A percentile compares a stretch with the other conserved stretches of the same genome.
These are phyloP conservation scores for Drosophila quadrilineata DNA, from an alignment of 1,140 invertebrate genomes.

Conservation along the genomic window DNA sequence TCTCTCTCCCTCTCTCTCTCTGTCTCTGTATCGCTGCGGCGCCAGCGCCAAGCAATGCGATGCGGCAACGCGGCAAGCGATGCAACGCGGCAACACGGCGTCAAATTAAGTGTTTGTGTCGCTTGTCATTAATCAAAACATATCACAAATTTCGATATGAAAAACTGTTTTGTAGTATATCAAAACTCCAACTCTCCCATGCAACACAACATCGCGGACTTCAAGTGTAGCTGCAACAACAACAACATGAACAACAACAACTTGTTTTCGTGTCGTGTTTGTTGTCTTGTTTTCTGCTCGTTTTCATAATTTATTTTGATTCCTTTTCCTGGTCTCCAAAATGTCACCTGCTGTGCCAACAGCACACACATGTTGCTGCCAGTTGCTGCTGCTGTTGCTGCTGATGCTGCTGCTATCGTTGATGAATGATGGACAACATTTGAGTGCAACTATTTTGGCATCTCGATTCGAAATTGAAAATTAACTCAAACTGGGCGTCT, in stretches of 20 bases:
- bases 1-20: conserved; percentile 31
- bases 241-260: conserved; percentile 66
- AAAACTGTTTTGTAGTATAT: conserved; percentile 75
- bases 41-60: conserved; percentile 58
- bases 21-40: conserved; percentile 50
- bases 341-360: conserved; percentile 79
- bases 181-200: conserved; percentile 34
- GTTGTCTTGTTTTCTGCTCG: conserved; percentile 14
- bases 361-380: conserved; percentile 51
- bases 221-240: no score
- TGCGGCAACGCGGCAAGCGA: no score
- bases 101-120: conserved; percentile 81
- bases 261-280: conserved; percentile 59
- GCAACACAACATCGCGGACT: not conserved
- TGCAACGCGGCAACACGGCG: conserved; percentile 35
- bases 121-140: conserved; percentile 79
- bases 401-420: conserved; percentile 30
- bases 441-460: conserved; percentile 30
- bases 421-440: conserved; percentile 74
- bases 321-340: conserved; percentile 56
- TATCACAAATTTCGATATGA: conserved; percentile 80
- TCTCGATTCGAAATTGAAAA: no score
- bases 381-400: conserved; percentile 18
- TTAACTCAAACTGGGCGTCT: no score
- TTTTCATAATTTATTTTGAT: conserved; percentile 34